Evolutionary conservation across 2,113 vertebrate genomes (phyloP).

Genomic region (Bambusicola thoracicus): DNA sequence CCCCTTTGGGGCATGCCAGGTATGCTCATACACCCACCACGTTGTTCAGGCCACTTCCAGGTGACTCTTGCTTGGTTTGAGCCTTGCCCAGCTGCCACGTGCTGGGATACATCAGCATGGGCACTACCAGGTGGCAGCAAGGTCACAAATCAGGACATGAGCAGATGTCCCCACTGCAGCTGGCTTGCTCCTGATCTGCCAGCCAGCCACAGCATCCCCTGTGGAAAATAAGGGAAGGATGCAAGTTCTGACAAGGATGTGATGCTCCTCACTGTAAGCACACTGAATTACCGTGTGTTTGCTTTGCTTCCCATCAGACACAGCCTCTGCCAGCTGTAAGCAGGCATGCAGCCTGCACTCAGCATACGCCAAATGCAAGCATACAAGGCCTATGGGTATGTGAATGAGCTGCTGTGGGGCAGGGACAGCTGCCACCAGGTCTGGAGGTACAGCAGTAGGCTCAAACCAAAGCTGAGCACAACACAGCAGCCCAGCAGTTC

Average conservation of each 20-base stretch:
- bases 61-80: neutral
- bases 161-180: neutral
- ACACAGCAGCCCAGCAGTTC: rapidly evolving
- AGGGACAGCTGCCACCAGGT: rapidly evolving
- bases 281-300: rapidly evolving
- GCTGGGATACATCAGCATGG: neutral
- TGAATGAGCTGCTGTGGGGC: neutral
- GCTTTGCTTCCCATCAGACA: rapidly evolving
- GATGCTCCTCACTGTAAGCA: neutral
- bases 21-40: neutral
- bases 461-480: neutral
- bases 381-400: rapidly evolving
- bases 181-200: neutral
- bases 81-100: neutral
- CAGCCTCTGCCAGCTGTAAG: rapidly evolving
- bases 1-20: neutral
- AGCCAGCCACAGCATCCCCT: neutral
- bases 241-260: neutral
- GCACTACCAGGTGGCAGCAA: neutral
- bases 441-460: too few relatives aligned
- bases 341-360: rapidly evolving
- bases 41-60: neutral
- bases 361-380: neutral
- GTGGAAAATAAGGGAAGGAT: neutral
- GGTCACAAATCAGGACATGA: neutral